Evolutionary conservation across 2,113 vertebrate species (phyloP), one percentile per base, ranked within the genome.

Genomic region (Thamnaconus septentrionalis): DNA sequence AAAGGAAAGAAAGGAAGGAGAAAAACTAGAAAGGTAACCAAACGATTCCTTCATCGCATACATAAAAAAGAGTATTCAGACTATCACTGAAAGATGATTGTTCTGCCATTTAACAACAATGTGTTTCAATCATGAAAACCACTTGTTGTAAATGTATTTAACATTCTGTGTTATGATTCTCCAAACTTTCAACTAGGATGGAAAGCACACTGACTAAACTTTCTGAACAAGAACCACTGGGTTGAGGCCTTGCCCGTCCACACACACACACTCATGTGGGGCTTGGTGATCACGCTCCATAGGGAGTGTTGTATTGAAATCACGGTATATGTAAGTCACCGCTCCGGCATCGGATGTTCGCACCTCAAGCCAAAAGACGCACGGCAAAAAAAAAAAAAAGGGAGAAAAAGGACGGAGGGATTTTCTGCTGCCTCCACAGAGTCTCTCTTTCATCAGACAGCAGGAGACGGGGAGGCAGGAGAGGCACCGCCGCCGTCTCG

Each of bases 271-370:
- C 9, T 9, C 46, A 18, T 10, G 54, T n/a, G 42, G 58, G 31
- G 55, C 10, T 41, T 5, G 31, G 51, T 5, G 6, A 7, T 6
- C 4, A 4, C 4, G 5, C 49, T 56, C 39, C 64, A 43, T 60
- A 48, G 71, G 54, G 6, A 18, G 4, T 7, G 46, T 18, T 44
- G 48, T 53, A 12, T 40, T 64, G 55, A 18, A 31, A 31, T 31
- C 18, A 56, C 2, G 10, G 40, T 58, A 59, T 31, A 2, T 31
- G 18, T 31, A 42, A 55, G 44, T 41, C 44, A 41, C 44, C 51
- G 73, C 66, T 68, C 54, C n/a, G 59, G 50, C 7, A 57, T 68
- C 58, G 51, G 54, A 56, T 54, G 60, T 59, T 44, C 49, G 73
- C 51, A 72, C 69, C 56, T 75, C 56, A 0, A 53, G 57, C 68